Conservation (phyloP, 2,797 vertebrate species). For the Chaetophractus vellerosus region DNA sequence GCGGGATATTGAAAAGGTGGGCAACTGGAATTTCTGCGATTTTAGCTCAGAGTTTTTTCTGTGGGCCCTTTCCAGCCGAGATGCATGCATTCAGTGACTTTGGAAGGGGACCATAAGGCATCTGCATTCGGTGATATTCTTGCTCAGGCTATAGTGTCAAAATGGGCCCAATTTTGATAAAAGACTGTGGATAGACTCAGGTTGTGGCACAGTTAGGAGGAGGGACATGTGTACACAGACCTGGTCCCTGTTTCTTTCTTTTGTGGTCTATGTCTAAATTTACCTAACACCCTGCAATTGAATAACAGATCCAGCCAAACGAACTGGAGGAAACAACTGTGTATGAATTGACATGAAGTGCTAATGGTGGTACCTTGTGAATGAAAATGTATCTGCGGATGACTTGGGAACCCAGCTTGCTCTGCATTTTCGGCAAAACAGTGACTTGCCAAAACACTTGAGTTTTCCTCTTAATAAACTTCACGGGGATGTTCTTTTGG, state of each 20-base stretch:
- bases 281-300: neutral
- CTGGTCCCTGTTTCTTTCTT: slow-evolving; percentile 24
- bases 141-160: neutral
- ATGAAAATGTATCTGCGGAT: slow-evolving; percentile 79
- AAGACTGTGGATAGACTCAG: neutral
- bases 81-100: neutral
- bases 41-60: slow-evolving; percentile 19
- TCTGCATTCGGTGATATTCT: slow-evolving; percentile 30
- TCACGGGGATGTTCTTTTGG: slow-evolving; percentile 61
- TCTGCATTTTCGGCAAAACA: slow-evolving; percentile 40
- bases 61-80: neutral
- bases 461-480: slow-evolving; percentile 80
- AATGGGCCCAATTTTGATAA: slow-evolving; percentile 27
- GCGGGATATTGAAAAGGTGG: neutral
- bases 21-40: neutral
- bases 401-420: slow-evolving; percentile 34
- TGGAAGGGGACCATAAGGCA: neutral
- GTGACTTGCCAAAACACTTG: slow-evolving; percentile 75
- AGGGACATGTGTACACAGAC: neutral
- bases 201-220: neutral
- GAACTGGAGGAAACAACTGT: neutral
- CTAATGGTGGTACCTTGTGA: slow-evolving; percentile 75
- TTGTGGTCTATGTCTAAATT: slow-evolving; percentile 50
- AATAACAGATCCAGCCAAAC: slow-evolving; percentile 15
- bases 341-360: slow-evolving; percentile 33